Evolutionary conservation across 2,888 invertebrate genomes (phyloP), one percentile per base, ranked within the genome.

Genomic region (Creontiades dilutus): DNA sequence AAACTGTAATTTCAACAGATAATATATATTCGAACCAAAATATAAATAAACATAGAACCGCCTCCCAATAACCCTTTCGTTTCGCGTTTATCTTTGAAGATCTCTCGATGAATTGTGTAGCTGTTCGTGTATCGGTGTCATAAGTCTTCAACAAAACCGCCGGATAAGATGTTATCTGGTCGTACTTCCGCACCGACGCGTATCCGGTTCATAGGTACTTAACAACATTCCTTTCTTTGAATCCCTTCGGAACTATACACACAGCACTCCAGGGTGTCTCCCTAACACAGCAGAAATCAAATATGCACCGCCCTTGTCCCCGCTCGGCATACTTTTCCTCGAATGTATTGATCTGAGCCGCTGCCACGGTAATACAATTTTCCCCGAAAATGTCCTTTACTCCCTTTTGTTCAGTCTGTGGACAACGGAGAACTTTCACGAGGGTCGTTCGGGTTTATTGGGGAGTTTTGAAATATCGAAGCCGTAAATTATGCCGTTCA

Each of bases 301-400:
- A 68, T 68, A 68, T 68, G 68, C 68, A 68, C 68, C 68, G 27
- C 68, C 68, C 23, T 23, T 3, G 7, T 37, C 9, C 23, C 23
- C 11, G 23, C 23, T 19, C 61, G 23, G 61, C 61, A 61, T 61
- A 61, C 61, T 61, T 61, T 37, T 68, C 68, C 68, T 23, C 68
- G 23, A 68, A 68, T 68, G 68, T 68, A 68, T 68, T 68, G 68
- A 68, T 68, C 23, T 68, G 68, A 11, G 68, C 68, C 68, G 68
- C 23, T 68, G 68, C 23, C 23, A 0, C 68, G 19, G 27, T 68
- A 23, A 68, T 68, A 19, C 27, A 19, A 27, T 68, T 68, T 68
- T 12, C 16, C 61, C 61, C 61, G 61, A 61, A n/a, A 61, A 61
- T 61, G 68, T 23, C 23, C 68, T n/a, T 68, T 19, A 1, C 68